phyloP scores from a whole-genome alignment of 2,797 vertebrate species.

The Pseudochirops cupreus region DNA sequence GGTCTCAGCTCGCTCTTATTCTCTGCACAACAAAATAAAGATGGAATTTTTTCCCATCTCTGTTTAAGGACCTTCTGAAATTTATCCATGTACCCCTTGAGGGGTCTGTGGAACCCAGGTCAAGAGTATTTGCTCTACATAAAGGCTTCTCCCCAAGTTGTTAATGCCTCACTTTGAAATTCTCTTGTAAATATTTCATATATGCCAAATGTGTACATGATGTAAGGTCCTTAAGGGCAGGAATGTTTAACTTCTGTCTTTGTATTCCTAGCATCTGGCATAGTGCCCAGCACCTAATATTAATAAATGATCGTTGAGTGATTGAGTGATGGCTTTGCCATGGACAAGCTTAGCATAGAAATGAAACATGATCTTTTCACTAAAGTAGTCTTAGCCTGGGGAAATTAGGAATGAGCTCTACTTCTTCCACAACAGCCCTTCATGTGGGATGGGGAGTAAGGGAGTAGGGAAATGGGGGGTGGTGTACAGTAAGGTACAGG shows the following conservation, averaged over 20 bases:
- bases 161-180: background rate
- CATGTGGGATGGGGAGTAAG: background rate
- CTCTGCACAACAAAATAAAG: background rate
- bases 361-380: background rate
- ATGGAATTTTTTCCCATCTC: background rate
- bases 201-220: background rate
- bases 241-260: background rate
- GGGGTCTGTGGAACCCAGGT: background rate
- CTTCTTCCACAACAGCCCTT: background rate
- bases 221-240: background rate
- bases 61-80: background rate
- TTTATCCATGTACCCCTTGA: background rate
- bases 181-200: background rate
- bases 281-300: background rate
- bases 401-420: background rate
- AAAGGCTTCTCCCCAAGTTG: background rate
- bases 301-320: background rate
- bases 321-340: background rate
- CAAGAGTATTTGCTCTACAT: background rate
- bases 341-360: background rate
- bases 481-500: background rate
- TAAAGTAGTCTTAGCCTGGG: background rate
- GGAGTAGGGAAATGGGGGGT: background rate
- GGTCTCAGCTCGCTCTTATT: no score
- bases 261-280: background rate